Evolutionary conservation across 2,888 invertebrate species (phyloP).

Genomic region (Dichetophora obliterata): DNA sequence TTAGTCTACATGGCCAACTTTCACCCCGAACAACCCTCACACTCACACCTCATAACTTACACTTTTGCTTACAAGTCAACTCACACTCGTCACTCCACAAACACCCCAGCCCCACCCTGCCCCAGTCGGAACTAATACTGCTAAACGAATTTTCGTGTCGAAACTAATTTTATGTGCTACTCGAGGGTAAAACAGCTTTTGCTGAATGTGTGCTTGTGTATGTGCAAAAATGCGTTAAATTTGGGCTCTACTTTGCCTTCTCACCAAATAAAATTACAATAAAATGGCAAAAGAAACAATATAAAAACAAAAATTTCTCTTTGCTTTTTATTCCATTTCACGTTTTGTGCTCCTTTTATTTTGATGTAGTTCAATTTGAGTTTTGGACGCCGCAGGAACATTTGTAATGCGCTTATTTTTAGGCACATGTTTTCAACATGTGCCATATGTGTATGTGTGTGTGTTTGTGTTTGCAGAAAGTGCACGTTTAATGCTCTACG

Average conservation of each 20-base stretch:
- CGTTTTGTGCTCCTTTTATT: neutral
- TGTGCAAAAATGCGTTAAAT: too few species aligned
- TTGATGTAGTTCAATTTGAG: neutral
- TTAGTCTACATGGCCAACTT: too few species aligned
- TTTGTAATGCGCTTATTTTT: conserved; percentile 31
- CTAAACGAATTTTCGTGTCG: conserved; percentile 36
- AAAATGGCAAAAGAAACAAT: neutral
- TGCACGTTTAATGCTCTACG: conserved; percentile 17
- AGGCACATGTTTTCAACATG: neutral
- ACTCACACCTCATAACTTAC: too few species aligned
- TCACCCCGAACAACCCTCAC: too few species aligned
- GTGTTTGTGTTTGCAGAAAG: neutral
- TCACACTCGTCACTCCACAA: too few species aligned
- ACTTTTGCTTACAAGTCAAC: too few species aligned
- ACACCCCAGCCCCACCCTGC: too few species aligned
- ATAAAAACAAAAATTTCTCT: too few species aligned
- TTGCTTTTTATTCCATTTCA: too few species aligned
- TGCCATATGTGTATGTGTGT: neutral
- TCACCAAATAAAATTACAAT: conserved; percentile 34
- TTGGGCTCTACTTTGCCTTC: neutral
- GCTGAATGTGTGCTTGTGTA: too few species aligned
- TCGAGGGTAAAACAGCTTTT: neutral
- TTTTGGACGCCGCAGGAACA: conserved; percentile 18
- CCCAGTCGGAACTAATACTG: neutral
- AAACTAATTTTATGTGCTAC: conserved; percentile 23